A percentile compares a stretch with the other conserved stretches of the same genome.
phyloP scores from a whole-genome alignment of 2,888 invertebrate genomes.

The Eupithecia exiguata region DNA sequence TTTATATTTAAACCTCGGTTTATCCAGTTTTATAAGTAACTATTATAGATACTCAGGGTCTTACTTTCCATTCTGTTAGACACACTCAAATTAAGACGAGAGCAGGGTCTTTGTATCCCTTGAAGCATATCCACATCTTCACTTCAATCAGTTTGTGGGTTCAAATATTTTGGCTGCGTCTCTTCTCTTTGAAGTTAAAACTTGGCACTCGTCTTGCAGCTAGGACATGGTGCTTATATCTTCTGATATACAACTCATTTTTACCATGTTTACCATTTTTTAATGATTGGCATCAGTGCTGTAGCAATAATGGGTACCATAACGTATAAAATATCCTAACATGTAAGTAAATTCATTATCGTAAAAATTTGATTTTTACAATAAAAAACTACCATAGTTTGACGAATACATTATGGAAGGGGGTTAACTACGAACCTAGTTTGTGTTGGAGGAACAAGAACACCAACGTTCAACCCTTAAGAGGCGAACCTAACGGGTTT shows the following conservation, averaged over 20 bases:
- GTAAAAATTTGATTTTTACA: too few relatives aligned
- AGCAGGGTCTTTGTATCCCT: constrained; percentile 30
- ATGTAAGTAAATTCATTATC: too few relatives aligned
- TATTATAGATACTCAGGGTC: constrained; percentile 27
- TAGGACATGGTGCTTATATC: not conserved
- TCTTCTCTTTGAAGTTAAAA: constrained; percentile 5
- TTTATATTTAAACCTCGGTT: not conserved
- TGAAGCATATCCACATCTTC: constrained; percentile 25
- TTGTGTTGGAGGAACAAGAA: too few relatives aligned
- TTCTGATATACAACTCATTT: not conserved
- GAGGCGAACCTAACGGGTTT: too few relatives aligned
- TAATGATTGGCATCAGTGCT: too few relatives aligned
- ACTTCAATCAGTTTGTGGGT: constrained; percentile 22
- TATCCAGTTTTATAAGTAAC: constrained; percentile 1
- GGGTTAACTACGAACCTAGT: too few relatives aligned
- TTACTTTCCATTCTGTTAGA: constrained; percentile 34
- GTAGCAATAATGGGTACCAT: too few relatives aligned
- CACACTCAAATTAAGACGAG: constrained; percentile 41
- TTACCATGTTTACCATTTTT: not conserved
- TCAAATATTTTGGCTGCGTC: constrained; percentile 7
- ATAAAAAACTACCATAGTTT: too few relatives aligned
- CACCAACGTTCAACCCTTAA: too few relatives aligned
- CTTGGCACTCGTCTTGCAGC: not conserved
- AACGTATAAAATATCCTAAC: too few relatives aligned
- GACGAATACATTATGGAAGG: too few relatives aligned